Percentiles rank a stretch among this genome's conserved stretches.
Conservation (phyloP, 2,888 invertebrate genomes). For the Exocentrus adspersus region DNA sequence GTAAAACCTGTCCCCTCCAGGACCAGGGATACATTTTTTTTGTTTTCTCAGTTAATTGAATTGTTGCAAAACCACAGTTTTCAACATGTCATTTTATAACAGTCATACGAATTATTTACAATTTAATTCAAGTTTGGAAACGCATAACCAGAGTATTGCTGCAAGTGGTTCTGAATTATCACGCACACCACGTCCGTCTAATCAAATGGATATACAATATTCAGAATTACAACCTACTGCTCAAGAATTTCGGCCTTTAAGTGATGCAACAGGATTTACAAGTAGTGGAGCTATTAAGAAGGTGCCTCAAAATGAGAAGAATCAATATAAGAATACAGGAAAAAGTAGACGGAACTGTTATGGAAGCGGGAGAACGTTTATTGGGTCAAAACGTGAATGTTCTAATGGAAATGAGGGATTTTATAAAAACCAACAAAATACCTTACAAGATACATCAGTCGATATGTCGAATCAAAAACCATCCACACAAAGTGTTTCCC, state of each 20-base stretch:
- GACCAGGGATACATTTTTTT: no score
- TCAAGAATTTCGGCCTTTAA: constrained; percentile 42
- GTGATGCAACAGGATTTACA: constrained; percentile 19
- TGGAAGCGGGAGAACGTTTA: constrained; percentile 44
- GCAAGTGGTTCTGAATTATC: constrained; percentile 19
- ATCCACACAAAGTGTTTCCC: neutral
- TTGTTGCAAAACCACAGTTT: no score
- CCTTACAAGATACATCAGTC: neutral
- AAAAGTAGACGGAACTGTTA: constrained; percentile 31
- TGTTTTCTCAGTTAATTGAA: no score
- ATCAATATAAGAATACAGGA: constrained; percentile 27
- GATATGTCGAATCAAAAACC: constrained; percentile 2
- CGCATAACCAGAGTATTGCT: constrained; percentile 7
- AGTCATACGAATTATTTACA: constrained; percentile 17
- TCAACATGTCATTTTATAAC: constrained; percentile 30
- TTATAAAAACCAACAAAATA: constrained; percentile 1
- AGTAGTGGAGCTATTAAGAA: constrained; percentile 42
- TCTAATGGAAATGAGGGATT: constrained; percentile 24
- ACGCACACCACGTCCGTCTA: neutral
- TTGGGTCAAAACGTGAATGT: constrained; percentile 30
- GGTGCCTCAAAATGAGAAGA: constrained; percentile 31
- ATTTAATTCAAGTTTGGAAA: constrained; percentile 15
- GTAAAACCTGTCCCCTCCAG: no score
- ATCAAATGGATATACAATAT: constrained; percentile 23
- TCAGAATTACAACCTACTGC: constrained; percentile 44